phyloP scores from a whole-genome alignment of 2,797 vertebrate genomes.

The Huso huso region DNA sequence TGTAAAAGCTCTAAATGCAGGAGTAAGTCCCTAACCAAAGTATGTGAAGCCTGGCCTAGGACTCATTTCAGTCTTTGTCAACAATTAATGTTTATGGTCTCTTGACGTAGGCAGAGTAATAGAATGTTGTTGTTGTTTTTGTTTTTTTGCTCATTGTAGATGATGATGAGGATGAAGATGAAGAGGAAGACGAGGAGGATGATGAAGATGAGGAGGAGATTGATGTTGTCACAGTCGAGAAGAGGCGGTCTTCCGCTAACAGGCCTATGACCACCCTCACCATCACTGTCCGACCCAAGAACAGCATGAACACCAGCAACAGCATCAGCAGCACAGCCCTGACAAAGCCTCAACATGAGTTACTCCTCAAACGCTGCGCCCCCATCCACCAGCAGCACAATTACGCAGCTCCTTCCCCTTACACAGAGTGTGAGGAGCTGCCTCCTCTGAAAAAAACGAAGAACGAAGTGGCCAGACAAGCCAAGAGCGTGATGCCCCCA shows the following conservation, averaged over 20 bases:
- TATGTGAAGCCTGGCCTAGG: no score
- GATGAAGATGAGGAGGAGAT: constrained; percentile 94
- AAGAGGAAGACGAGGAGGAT: constrained; percentile 66
- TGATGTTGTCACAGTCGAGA: constrained; percentile 93
- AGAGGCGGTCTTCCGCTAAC: constrained; percentile 70
- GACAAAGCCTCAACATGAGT: constrained; percentile 63
- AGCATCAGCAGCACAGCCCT: constrained; percentile 47
- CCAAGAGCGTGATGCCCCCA: constrained; percentile 50
- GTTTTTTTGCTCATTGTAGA: constrained; percentile 6
- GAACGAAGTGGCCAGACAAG: constrained; percentile 56
- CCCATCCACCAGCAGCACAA: constrained; percentile 97
- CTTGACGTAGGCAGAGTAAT: no score
- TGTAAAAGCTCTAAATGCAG: no score
- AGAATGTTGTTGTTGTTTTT: not conserved
- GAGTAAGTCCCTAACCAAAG: no score
- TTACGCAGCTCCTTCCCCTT: constrained; percentile 90
- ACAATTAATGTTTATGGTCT: no score
- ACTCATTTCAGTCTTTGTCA: no score
- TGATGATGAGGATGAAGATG: constrained; percentile 47
- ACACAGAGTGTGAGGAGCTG: constrained; percentile 70
- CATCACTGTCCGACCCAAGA: constrained; percentile 70
- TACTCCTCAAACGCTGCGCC: constrained; percentile 76
- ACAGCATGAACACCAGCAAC: constrained; percentile 33
- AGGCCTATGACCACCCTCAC: constrained; percentile 69
- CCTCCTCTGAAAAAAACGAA: constrained; percentile 80